Percentiles rank a stretch among this genome's conserved stretches.
These are phyloP conservation scores for Paedocypris micromegethes DNA, from an alignment of 2,797 vertebrate genomes.

Conservation along the genomic window DNA sequence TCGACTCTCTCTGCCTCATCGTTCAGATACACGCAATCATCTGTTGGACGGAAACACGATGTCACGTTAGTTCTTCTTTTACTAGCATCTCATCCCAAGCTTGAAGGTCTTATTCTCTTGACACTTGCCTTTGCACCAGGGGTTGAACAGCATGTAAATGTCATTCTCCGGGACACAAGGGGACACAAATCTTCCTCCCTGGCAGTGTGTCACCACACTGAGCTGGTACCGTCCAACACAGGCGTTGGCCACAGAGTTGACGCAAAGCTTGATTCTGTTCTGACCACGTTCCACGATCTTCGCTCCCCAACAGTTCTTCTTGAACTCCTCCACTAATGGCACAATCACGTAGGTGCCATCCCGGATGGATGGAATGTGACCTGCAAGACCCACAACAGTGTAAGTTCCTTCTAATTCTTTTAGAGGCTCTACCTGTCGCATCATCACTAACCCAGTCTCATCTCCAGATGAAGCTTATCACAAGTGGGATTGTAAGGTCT, in stretches of 20 bases:
- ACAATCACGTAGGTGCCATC: constrained; percentile 74
- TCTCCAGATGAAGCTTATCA: constrained; percentile 71
- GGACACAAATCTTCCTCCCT: constrained; percentile 53
- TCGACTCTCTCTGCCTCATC: constrained; percentile 71
- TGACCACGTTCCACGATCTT: constrained; percentile 56
- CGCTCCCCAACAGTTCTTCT: constrained; percentile 70
- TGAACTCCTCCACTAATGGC: constrained; percentile 61
- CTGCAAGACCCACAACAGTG: constrained; percentile 40
- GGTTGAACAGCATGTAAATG: constrained; percentile 33
- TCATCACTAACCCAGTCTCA: constrained; percentile 69
- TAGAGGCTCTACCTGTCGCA: constrained; percentile 39
- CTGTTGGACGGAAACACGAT: constrained; percentile 50
- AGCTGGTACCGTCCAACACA: constrained; percentile 76
- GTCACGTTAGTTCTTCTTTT: no score
- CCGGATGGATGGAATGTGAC: constrained; percentile 61
- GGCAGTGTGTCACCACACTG: constrained; percentile 62
- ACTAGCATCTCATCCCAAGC: no score
- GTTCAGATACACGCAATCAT: constrained; percentile 76
- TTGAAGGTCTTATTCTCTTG: no score
- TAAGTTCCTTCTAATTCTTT: no score
- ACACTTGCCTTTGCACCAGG: constrained; percentile 28
- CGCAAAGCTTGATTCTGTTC: constrained; percentile 63
- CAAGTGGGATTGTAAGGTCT: constrained; percentile 62
- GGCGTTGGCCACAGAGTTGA: constrained; percentile 69
- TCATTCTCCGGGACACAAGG: constrained; percentile 24